Evolutionary conservation across 1,140 invertebrate species (phyloP).

Genomic region (Kradibia gibbosae): DNA sequence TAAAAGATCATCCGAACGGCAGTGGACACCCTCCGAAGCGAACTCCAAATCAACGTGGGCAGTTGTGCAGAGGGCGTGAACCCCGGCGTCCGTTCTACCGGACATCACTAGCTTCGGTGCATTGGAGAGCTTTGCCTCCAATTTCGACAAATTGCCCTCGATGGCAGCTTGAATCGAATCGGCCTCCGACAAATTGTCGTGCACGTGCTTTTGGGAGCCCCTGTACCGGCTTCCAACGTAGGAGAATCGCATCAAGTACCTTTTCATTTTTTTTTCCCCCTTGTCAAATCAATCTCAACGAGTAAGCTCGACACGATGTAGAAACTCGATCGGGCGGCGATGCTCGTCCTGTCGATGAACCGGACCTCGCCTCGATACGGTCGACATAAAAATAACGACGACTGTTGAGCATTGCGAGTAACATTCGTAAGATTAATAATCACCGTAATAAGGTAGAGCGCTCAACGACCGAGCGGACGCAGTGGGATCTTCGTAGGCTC

Average conservation of each 20-base stretch:
- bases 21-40: conserved; percentile 66
- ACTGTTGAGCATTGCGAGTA: no score
- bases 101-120: conserved; percentile 27
- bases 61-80: conserved; percentile 78
- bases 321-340: no score
- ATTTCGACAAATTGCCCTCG: conserved; percentile 71
- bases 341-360: no score
- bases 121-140: conserved; percentile 62
- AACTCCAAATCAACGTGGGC: conserved; percentile 77
- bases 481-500: no score
- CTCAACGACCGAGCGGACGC: no score
- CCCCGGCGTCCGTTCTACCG: conserved; percentile 81
- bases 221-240: conserved; percentile 67
- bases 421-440: no score
- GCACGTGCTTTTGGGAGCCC: conserved; percentile 73
- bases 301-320: no score
- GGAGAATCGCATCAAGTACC: conserved; percentile 54
- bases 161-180: conserved; percentile 78
- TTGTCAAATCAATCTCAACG: no score
- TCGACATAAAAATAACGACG: no score
- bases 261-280: conserved; percentile 27
- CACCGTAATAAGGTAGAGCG: no score
- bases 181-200: conserved; percentile 66
- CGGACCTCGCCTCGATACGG: no score
- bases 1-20: background rate